Conservation (phyloP, 2,888 invertebrate genomes). For the Noctua janthina region DNA sequence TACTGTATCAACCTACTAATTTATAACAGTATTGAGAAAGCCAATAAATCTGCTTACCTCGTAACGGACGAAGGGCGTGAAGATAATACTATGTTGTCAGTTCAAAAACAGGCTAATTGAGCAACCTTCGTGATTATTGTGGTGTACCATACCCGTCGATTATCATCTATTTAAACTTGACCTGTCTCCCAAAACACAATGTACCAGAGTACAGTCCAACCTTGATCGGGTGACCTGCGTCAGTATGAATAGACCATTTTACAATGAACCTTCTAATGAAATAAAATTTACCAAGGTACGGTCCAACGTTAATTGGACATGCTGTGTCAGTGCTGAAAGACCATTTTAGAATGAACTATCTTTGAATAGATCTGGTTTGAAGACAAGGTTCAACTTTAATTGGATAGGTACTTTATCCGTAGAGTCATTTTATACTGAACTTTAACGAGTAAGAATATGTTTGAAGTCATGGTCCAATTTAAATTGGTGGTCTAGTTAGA, state of each 20-base stretch:
- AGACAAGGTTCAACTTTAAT: background rate
- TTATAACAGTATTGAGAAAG: slow-evolving; percentile 21
- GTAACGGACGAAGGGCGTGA: slow-evolving; percentile 38
- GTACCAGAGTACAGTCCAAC: background rate
- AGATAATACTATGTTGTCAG: slow-evolving; percentile 38
- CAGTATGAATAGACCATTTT: background rate
- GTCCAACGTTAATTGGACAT: background rate
- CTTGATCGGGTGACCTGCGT: background rate
- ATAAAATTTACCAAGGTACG: background rate
- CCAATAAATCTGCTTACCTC: slow-evolving; percentile 40
- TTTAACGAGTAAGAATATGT: background rate
- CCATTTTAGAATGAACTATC: background rate
- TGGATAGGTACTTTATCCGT: background rate
- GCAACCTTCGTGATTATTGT: slow-evolving; percentile 5
- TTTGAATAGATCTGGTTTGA: background rate
- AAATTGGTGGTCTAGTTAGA: background rate
- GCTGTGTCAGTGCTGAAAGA: background rate
- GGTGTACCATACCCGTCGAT: background rate
- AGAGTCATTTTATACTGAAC: background rate
- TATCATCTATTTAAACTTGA: background rate
- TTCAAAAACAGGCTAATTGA: slow-evolving; percentile 31
- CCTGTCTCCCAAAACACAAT: background rate
- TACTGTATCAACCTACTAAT: background rate
- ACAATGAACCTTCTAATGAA: background rate
- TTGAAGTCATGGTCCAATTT: background rate